Base-by-base conservation (phyloP, 2,888 invertebrate species). In the Onthophagus sagittarius region DNA sequence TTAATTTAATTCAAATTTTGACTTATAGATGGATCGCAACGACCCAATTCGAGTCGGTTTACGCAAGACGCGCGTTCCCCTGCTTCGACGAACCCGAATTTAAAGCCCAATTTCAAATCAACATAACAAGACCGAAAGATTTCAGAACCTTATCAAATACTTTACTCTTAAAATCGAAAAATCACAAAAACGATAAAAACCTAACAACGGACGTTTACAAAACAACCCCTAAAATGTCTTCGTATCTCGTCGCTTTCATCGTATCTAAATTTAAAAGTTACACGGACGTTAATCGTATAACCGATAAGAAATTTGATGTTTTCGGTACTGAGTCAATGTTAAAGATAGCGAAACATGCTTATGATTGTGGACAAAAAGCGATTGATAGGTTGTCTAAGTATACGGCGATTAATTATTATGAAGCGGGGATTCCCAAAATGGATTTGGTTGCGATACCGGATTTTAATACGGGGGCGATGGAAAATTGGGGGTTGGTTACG, bases 401-500 rank as follows among this genome's bases (percentile, higher is more conserved):
- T 82, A 89, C 94, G 78, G 88, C 83, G 0, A 81, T 88, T n/a
- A 79, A 86, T 6, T 90, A 90, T 78, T 72, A 71, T 7, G 83
- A 88, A 71, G 77, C 82, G 0, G 89, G 90, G 79, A 86, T 93
- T 74, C 86, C 90, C 4, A 95, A 95, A 82, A 88, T 95, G 84
- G 93, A 96, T 81, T 90, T 95, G 81, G 90, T 95, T 11, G 95
- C 94, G 0, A 88, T 97, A 74, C 92, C 94, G 0, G 94, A 96
- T 82, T 95, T 96, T 83, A 88, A 89, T 69, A 91, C 93, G 76
- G 94, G 94, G 63, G 96, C 96, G 71, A 96, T 96, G 96, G 95
- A 96, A 82, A 96, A 97, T 83, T 96, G 96, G 95, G 96, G 96
- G 5, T 86, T 96, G 23, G 88, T 95, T 6, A 95, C 93, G 1